phyloP scores from a whole-genome alignment of 2,888 invertebrate genomes.

The Pinctada fucata region DNA sequence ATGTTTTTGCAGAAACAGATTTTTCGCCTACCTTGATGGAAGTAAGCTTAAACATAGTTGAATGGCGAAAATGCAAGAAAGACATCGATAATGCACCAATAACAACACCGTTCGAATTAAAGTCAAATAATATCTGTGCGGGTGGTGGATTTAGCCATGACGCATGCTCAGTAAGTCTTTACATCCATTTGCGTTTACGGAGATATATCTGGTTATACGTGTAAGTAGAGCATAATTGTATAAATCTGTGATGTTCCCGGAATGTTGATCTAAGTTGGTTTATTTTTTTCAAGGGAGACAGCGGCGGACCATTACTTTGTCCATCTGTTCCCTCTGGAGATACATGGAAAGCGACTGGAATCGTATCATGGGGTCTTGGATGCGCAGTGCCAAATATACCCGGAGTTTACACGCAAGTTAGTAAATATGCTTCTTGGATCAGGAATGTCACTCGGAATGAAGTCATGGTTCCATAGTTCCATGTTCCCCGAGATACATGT shows the following conservation, averaged over 20 bases:
- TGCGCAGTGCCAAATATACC: slow-evolving; percentile 73
- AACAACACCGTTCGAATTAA: slow-evolving; percentile 57
- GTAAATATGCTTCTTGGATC: slow-evolving; percentile 68
- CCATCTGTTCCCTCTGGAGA: slow-evolving; percentile 52
- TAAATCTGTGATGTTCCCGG: too few relatives aligned
- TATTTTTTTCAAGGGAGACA: slow-evolving; percentile 69
- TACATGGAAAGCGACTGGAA: slow-evolving; percentile 65
- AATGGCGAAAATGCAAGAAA: slow-evolving; percentile 52
- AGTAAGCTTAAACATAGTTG: slow-evolving; percentile 61
- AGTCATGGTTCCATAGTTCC: not conserved
- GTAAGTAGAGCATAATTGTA: too few relatives aligned
- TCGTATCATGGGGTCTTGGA: slow-evolving; percentile 75
- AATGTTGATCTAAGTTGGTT: too few relatives aligned
- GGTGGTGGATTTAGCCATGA: slow-evolving; percentile 64
- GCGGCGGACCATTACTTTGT: slow-evolving; percentile 74
- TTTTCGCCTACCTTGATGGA: slow-evolving; percentile 62
- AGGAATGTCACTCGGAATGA: slow-evolving; percentile 49
- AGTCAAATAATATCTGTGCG: slow-evolving; percentile 67
- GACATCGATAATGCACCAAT: slow-evolving; percentile 51
- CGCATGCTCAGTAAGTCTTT: slow-evolving; percentile 59
- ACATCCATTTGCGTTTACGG: too few relatives aligned
- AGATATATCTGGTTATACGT: too few relatives aligned
- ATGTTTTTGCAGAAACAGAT: slow-evolving; percentile 47
- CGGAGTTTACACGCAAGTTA: slow-evolving; percentile 73
- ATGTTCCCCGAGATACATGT: too few relatives aligned